Evolutionary conservation across 1,140 invertebrate species (phyloP), one percentile per base, ranked within the genome.

Genomic region (Geopemphigus sp.): DNA sequence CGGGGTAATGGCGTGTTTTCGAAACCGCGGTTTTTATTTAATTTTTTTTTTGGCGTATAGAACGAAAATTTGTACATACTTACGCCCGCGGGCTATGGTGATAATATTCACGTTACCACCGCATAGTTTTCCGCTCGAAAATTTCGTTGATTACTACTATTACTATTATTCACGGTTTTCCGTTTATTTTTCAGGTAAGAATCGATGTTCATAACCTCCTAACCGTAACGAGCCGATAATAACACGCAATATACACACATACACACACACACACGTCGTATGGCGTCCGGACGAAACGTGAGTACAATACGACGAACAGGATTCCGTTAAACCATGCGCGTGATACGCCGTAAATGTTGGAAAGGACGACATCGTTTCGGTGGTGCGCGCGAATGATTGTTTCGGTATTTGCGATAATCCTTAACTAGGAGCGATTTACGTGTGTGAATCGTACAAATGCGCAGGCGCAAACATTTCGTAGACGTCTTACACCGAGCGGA

Each of bases 131-230:
- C n/a, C n/a, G n/a, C n/a, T n/a, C n/a, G n/a, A n/a, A n/a, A n/a
- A n/a, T n/a, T n/a, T n/a, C n/a, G n/a, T n/a, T 8, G 3, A 39
- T 39, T 39, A 39, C 8, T 39, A 39, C 8, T 39, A 39, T 39
- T 39, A 39, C 8, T 39, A 39, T 39, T 39, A 8, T 39, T 39
- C 32, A 39, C 3, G 32, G 32, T 4, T 39, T 39, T 39, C 32
- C n/a, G 11, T 73, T 70, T 24, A 8, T 0, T 73, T 59, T 76
- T 22, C 56, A 76, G 73, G 73, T 76, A 76, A 76, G 32, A 76
- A 8, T 56, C 26, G 12, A 14, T 32, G 32, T n/a, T 29, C 12
- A 32, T n/a, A 57, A n/a, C 26, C 50, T 0, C 26, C 50, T 0
- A 12, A 0, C 50, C 26, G 19, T 32, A n/a, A 68, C 66, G 15